Conservation (phyloP, 2,113 vertebrate genomes). For the Hyaena hyaena region DNA sequence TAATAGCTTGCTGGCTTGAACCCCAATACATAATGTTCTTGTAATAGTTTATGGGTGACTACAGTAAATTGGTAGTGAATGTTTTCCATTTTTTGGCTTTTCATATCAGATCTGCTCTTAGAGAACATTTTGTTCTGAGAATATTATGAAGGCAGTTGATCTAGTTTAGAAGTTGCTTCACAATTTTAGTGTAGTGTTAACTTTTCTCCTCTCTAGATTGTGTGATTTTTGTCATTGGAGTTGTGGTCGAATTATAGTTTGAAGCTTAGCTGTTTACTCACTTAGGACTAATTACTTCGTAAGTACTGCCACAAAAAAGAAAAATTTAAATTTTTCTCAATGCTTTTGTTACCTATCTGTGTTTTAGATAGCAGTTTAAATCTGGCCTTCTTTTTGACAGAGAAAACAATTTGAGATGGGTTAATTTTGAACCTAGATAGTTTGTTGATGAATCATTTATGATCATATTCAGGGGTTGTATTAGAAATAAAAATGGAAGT, state of each 20-base stretch:
- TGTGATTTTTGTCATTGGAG: conserved; percentile 62
- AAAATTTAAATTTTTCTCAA: conserved; percentile 53
- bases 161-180: conserved; percentile 82
- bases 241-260: conserved; percentile 65
- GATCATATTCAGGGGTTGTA: not conserved
- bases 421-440: conserved; percentile 75
- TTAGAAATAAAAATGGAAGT: conserved; percentile 55
- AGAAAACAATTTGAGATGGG: conserved; percentile 68
- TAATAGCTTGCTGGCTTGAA: conserved; percentile 90
- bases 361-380: conserved; percentile 74
- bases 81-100: conserved; percentile 89
- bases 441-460: conserved; percentile 68
- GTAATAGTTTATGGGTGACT: conserved; percentile 90
- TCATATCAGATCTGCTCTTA: conserved; percentile 85
- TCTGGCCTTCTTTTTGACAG: conserved; percentile 50
- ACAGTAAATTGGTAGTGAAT: conserved; percentile 89
- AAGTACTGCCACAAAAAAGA: conserved; percentile 69
- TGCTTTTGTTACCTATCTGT: conserved; percentile 75
- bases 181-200: conserved; percentile 74
- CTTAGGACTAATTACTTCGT: conserved; percentile 77
- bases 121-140: conserved; percentile 89
- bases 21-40: conserved; percentile 90
- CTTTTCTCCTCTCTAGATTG: conserved; percentile 47
- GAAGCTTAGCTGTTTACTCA: conserved; percentile 71
- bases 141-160: conserved; percentile 86